phyloP scores from a whole-genome alignment of 2,113 vertebrate genomes.

The Zosterops lateralis region DNA sequence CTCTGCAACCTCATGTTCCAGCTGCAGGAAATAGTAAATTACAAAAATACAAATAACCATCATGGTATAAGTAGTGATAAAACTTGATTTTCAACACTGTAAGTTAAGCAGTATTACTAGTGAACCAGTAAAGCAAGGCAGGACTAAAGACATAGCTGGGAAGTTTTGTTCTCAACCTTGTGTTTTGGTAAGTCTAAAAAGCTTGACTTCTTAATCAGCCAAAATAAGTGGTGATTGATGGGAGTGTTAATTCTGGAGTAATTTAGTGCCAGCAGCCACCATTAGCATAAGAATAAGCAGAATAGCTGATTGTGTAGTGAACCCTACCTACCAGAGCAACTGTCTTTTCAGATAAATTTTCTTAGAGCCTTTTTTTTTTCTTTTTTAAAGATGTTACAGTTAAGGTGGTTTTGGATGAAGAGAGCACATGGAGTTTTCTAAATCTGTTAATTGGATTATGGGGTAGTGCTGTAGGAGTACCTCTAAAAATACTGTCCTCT shows the following conservation, averaged over 20 bases:
- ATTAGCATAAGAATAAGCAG: not conserved
- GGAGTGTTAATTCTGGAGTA: not conserved
- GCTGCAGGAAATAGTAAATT: not conserved
- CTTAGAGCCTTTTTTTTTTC: not conserved
- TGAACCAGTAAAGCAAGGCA: not conserved
- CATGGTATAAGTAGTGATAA: not conserved
- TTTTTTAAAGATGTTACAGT: not conserved
- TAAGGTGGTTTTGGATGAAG: not conserved
- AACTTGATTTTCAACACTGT: not conserved
- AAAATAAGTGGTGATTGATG: not conserved
- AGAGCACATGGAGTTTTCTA: not conserved
- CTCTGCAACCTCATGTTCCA: not conserved
- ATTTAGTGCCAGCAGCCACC: not conserved
- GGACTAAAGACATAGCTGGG: not conserved
- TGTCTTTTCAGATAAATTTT: not conserved
- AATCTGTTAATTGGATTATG: not conserved
- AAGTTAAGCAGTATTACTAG: not conserved
- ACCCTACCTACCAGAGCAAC: not conserved
- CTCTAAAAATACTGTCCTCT: not conserved
- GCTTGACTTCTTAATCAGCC: not conserved
- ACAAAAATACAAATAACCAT: not conserved
- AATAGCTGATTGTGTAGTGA: not conserved
- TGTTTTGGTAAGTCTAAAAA: not conserved
- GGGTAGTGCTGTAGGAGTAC: not conserved
- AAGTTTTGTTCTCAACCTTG: not conserved